These are phyloP conservation scores for Plectropomus leopardus DNA, from an alignment of 2,113 vertebrate genomes.

Conservation along the genomic window DNA sequence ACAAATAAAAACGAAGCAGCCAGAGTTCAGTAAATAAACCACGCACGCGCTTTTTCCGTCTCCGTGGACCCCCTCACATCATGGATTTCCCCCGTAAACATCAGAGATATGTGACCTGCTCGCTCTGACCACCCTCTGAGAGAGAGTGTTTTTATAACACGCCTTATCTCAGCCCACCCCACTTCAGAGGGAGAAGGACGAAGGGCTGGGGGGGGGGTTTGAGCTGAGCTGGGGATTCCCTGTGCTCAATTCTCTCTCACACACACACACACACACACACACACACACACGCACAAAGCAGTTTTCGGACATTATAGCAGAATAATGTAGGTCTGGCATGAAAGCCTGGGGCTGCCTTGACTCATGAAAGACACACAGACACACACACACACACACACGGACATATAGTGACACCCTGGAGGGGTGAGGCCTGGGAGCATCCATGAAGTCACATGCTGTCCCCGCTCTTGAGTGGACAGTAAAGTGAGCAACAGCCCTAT, in stretches of 20 bases:
- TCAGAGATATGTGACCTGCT: conserved; percentile 49
- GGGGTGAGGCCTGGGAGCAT: conserved; percentile 36
- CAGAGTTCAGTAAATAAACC: background rate
- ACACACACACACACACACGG: conserved; percentile 5
- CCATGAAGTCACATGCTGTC: conserved; percentile 43
- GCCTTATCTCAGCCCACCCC: conserved; percentile 72
- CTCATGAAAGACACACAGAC: conserved; percentile 45
- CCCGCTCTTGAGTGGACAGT: conserved; percentile 6
- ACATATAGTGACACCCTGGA: conserved; percentile 14
- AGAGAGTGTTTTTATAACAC: conserved; percentile 61
- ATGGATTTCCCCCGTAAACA: conserved; percentile 71
- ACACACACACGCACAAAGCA: background rate
- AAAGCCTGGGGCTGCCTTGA: conserved; percentile 13
- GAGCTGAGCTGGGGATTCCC: conserved; percentile 55
- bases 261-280: conserved; percentile 15
- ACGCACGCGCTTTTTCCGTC: background rate
- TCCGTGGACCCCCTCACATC: conserved; percentile 31
- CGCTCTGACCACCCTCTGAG: conserved; percentile 64
- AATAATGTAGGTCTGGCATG: conserved; percentile 33
- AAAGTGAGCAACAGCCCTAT: conserved; percentile 29
- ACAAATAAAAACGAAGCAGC: conserved; percentile 34
- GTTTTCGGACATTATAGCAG: background rate
- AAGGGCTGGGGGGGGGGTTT: background rate
- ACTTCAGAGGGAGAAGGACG: conserved; percentile 44
- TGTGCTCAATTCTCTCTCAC: conserved; percentile 35